Base-by-base conservation (phyloP, 2,888 invertebrate species). In the Sisyra nigra region DNA sequence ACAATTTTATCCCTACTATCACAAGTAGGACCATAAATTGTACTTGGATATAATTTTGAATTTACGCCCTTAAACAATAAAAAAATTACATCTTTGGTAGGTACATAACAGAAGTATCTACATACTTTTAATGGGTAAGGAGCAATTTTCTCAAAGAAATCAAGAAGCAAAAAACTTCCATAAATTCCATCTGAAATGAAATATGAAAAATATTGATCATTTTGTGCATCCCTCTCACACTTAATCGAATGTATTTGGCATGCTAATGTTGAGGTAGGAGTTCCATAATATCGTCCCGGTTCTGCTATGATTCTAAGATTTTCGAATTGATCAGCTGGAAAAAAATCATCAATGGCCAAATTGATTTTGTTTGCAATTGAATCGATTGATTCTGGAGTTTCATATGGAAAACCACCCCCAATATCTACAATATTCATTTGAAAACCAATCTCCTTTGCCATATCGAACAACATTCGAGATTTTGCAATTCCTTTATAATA, bases 391-490 rank as follows among this genome's bases (percentile, higher is more conserved):
- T 30, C 11, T 11, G 31, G 33, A 9, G 18, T n/a, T n/a, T 33
- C 33, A 2, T 42, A 41, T 13, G 38, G 42, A 24, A 42, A 45
- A n/a, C 45, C 45, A 15, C 45, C 45, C 13, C 45, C 45, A 5
- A 45, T 38, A 38, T 45, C 45, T 6, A 45, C 19, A 10, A 45
- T 29, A 8, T n/a, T 33, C 19, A 45, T 19, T 9, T 42, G 32
- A 30, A 30, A 45, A 1, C 45, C 45, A 33, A 45, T 37, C 6
- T 31, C 13, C 13, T 24, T 47, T 2, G 61, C 67, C 29, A 61
- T 50, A 40, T 68, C 62, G 55, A 70, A 70, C 29, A 69, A 60
- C 14, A 54, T 51, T 24, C 61, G 54, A n/a, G 68, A 64, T 41
- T 59, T 57, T 41, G 53, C 52, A 18, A 72, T 63, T 37, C 70